These are phyloP conservation scores for Pholis gunnellus DNA, from an alignment of 2,113 vertebrate species.

Conservation along the genomic window DNA sequence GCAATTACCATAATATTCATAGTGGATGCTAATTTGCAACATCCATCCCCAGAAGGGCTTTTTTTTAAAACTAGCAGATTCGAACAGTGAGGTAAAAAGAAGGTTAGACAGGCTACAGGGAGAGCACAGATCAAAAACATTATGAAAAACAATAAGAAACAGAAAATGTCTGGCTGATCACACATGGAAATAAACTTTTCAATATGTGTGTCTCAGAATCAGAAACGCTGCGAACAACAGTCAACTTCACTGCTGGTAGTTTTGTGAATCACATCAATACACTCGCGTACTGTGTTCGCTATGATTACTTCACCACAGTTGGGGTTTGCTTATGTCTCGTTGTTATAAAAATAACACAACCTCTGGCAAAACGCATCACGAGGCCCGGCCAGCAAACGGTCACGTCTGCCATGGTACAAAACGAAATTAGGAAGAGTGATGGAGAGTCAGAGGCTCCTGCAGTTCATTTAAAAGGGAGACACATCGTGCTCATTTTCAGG, in stretches of 20 bases:
- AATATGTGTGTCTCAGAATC: neutral
- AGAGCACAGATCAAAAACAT: no score
- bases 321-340: slow-evolving; percentile 45
- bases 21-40: no score
- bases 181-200: neutral
- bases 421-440: slow-evolving; percentile 45
- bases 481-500: no score
- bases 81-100: no score
- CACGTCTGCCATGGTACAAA: slow-evolving; percentile 23
- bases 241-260: neutral
- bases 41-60: no score
- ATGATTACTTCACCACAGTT: slow-evolving; percentile 45
- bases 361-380: slow-evolving; percentile 42
- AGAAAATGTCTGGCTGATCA: neutral
- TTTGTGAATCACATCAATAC: slow-evolving; percentile 10
- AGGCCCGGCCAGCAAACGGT: slow-evolving; percentile 17
- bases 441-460: slow-evolving; percentile 31
- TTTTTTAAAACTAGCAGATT: no score
- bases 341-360: slow-evolving; percentile 66
- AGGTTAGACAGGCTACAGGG: no score
- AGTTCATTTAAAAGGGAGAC: slow-evolving; percentile 27
- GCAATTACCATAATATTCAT: neutral
- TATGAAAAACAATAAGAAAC: neutral
- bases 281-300: slow-evolving; percentile 20
- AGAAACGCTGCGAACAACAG: neutral